Percentiles rank a stretch among this genome's conserved stretches.
These are phyloP conservation scores for Fringilla coelebs DNA, from an alignment of 2,797 vertebrate species.

Conservation along the genomic window DNA sequence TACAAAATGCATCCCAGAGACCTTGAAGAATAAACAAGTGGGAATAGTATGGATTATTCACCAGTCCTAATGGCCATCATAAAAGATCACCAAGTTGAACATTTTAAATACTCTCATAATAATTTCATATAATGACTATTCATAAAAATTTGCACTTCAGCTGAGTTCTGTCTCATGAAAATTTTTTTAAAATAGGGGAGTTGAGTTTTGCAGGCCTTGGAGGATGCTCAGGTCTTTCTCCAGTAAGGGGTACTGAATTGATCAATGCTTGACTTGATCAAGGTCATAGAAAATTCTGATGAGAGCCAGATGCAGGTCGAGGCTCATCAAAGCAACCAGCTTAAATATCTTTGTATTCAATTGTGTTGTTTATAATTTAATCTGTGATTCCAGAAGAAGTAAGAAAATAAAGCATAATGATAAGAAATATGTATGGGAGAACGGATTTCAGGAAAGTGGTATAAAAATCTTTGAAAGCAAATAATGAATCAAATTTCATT, in stretches of 20 bases:
- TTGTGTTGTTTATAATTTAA: background rate
- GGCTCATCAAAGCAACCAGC: background rate
- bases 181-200: background rate
- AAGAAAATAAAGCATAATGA: background rate
- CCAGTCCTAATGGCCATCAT: background rate
- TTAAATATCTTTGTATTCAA: background rate
- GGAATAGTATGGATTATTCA: background rate
- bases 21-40: constrained; percentile 69
- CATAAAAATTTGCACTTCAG: background rate
- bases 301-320: background rate
- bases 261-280: background rate
- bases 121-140: background rate
- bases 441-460: background rate
- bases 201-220: background rate
- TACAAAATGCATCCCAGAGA: constrained; percentile 86
- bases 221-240: background rate
- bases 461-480: background rate
- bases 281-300: background rate
- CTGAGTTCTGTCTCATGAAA: background rate
- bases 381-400: background rate
- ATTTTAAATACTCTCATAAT: background rate
- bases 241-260: background rate
- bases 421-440: background rate
- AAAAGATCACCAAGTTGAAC: background rate
- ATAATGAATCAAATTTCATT: background rate